phyloP scores from a whole-genome alignment of 2,797 vertebrate species.

The Myoxocephalus aenaeus region DNA sequence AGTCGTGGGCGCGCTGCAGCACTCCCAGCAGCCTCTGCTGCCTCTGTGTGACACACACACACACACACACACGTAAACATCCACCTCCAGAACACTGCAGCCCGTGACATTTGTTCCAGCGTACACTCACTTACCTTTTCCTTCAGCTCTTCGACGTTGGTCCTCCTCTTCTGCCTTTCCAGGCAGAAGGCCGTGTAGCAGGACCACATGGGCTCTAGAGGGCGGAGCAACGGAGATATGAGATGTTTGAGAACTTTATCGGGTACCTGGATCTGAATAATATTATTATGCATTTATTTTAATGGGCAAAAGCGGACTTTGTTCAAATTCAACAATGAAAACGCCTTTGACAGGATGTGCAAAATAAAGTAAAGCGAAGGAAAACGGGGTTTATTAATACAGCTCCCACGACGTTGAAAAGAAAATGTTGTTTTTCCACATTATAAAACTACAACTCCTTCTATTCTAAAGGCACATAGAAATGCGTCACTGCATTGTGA shows the following conservation, averaged over 20 bases:
- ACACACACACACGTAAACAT: background rate
- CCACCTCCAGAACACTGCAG: background rate
- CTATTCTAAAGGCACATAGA: background rate
- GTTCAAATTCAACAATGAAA: background rate
- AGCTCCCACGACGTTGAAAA: background rate
- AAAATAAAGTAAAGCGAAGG: background rate
- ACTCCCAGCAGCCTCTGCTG: conserved; percentile 85
- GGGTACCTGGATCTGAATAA: background rate
- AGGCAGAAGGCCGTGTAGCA: conserved; percentile 89
- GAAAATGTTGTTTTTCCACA: background rate
- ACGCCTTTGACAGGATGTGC: background rate
- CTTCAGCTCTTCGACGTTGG: conserved; percentile 88
- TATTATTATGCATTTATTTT: background rate
- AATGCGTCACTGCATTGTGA: background rate
- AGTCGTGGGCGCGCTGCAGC: conserved; percentile 86
- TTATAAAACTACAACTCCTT: background rate
- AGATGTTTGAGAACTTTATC: background rate
- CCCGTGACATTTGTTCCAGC: background rate
- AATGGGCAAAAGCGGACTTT: background rate
- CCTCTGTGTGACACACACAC: conserved; percentile 83
- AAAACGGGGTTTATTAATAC: background rate
- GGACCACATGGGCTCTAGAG: conserved; percentile 92
- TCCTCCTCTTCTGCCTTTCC: conserved; percentile 91
- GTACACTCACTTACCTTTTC: conserved; percentile 83
- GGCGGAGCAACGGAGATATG: conserved; percentile 20